A percentile compares a stretch with the other conserved stretches of the same genome.
These are phyloP conservation scores for Leuciscus waleckii DNA, from an alignment of 2,797 vertebrate genomes.

Conservation along the genomic window DNA sequence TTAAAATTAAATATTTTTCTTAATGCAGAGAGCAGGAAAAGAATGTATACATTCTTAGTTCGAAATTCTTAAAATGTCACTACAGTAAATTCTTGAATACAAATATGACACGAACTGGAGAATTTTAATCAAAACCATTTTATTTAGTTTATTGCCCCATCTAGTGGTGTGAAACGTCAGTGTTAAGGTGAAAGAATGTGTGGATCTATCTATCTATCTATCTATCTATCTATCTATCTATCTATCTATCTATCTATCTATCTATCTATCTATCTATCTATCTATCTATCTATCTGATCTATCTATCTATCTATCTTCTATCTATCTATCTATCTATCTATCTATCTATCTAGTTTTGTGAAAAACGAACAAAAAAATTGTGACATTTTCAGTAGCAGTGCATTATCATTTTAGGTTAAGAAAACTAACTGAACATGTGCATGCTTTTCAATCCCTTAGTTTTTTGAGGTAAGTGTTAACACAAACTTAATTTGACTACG, in stretches of 20 bases:
- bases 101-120: neutral
- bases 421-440: neutral
- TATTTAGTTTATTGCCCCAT: slow-evolving; percentile 7
- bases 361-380: neutral
- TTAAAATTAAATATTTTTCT: neutral
- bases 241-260: neutral
- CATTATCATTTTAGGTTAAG: neutral
- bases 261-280: neutral
- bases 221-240: no score
- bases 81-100: neutral
- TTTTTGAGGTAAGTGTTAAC: neutral
- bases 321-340: neutral
- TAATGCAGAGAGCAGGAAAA: neutral
- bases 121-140: neutral
- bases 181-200: neutral
- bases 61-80: neutral
- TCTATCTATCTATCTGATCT: neutral
- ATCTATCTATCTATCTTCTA: neutral
- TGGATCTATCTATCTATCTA: neutral
- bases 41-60: neutral
- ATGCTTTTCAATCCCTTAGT: neutral
- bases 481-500: neutral
- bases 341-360: neutral
- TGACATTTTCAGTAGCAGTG: neutral
- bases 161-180: slow-evolving; percentile 17